Percentiles rank a stretch among this genome's conserved stretches.
phyloP scores from a whole-genome alignment of 2,113 vertebrate species.

The Eublepharis macularius region DNA sequence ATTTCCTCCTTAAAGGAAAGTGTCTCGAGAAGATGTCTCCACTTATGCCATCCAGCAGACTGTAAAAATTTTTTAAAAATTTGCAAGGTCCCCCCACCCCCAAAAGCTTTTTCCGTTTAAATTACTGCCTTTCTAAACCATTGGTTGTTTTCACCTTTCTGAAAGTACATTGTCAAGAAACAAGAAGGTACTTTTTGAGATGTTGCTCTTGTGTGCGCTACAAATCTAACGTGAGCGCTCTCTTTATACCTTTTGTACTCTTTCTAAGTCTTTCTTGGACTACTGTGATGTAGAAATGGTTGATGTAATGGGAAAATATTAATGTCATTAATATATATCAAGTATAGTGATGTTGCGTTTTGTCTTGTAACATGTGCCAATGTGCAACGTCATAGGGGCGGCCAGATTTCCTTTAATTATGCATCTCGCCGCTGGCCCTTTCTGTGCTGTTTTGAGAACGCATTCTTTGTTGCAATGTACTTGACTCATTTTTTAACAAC shows the following conservation, averaged over 20 bases:
- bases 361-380: background rate
- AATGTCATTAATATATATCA: background rate
- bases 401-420: too few species aligned
- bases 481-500: background rate
- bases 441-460: background rate
- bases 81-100: slow-evolving; percentile 36
- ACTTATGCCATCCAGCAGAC: slow-evolving; percentile 54
- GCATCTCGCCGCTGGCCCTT: background rate
- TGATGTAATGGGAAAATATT: background rate
- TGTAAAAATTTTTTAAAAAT: slow-evolving; percentile 55
- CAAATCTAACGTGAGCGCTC: slow-evolving; percentile 6
- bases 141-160: slow-evolving; percentile 41
- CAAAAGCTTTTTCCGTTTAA: slow-evolving; percentile 41
- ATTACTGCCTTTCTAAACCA: slow-evolving; percentile 53
- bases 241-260: slow-evolving; percentile 4
- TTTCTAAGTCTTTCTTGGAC: background rate
- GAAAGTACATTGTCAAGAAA: slow-evolving; percentile 30
- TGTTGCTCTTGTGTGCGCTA: slow-evolving; percentile 17
- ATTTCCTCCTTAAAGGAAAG: slow-evolving; percentile 29
- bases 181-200: background rate
- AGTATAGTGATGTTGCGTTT: background rate
- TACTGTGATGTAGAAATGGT: slow-evolving; percentile 9
- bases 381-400: background rate
- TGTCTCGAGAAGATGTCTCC: slow-evolving; percentile 20
- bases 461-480: background rate